Evolutionary conservation across 2,113 vertebrate species (phyloP).

Genomic region (Sterrhoptilus dennistouni): DNA sequence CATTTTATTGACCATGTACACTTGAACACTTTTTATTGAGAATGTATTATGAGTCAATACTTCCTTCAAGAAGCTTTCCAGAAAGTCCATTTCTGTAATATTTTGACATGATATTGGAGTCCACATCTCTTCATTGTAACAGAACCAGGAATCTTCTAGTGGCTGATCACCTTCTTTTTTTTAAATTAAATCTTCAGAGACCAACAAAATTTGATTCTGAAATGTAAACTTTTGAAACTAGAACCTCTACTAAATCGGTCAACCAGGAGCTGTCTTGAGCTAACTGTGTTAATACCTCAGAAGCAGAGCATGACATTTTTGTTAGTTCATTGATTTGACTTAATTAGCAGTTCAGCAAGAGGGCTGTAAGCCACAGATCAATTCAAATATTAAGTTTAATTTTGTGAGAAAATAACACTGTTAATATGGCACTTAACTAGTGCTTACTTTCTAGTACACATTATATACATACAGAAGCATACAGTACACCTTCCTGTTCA

Average conservation of each 20-base stretch:
- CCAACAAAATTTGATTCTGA: neutral
- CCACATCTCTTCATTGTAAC: neutral
- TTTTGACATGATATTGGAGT: neutral
- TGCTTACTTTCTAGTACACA: conserved; percentile 68
- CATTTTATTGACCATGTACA: neutral
- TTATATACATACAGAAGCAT: conserved; percentile 72
- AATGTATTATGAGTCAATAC: neutral
- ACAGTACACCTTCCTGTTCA: conserved; percentile 64
- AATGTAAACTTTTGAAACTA: neutral
- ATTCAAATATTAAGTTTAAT: conserved; percentile 71
- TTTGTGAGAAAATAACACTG: conserved; percentile 77
- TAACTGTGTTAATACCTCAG: neutral
- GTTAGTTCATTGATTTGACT: conserved; percentile 76
- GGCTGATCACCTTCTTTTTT: neutral
- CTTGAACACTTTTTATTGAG: conserved; percentile 8
- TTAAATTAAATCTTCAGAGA: neutral
- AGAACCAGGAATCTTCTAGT: neutral
- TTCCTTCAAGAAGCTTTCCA: neutral
- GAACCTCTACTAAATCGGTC: neutral
- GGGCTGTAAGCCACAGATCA: conserved; percentile 59
- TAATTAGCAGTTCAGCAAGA: conserved; percentile 51
- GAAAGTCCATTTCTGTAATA: neutral
- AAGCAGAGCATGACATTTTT: neutral
- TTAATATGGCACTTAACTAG: conserved; percentile 61
- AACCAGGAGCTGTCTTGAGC: neutral